Base-by-base conservation (phyloP, 2,113 vertebrate genomes). In the Falco punctatus region DNA sequence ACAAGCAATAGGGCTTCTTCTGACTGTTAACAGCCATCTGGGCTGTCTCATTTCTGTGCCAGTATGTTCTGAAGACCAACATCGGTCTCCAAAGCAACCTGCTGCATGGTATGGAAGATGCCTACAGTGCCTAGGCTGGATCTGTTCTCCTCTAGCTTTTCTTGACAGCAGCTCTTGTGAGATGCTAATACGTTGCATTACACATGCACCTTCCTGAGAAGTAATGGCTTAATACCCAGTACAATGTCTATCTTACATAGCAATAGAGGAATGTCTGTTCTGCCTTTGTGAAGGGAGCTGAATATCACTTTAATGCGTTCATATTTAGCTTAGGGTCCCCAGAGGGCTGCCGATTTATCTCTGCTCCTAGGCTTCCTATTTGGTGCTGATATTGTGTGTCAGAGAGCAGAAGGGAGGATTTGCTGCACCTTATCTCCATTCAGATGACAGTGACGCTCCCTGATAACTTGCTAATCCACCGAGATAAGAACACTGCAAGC, bases 381-480 rank as follows among this genome's bases (percentile, higher is more conserved):
- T 2, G 21, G 92, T 1, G 12, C 79, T 1, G 16, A 38, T 80
- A 70, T 20, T 81, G 87, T 91, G 83, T 96, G 96, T 71, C 81
- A 64, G 84, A 24, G 92, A 97, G 80, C 88, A 92, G 92, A 51
- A 95, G 94, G 89, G 89, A 75, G 89, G 92, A 93, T 97, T 95
- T 96, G 79, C 85, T 65, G 75, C 74, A 81, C 94, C 94, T 96
- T 96, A 95, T 97, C 95, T 90, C 40, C 4, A 8, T 90, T 95
- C 93, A 91, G 90, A 86, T 26, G 18, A 38, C 65, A 71, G 91
- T 35, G 72, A 90, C n/a, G 24, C 78, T 69, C 46, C 44, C 92
- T 70, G 94, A 85, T 95, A 96, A 95, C 52, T 59, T 12, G 8
- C 81, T 96, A 95, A 97, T 97, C 89, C 92, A 49, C 67, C 7